Evolutionary conservation across 2,113 vertebrate species (phyloP).

Genomic region (Indri indri): DNA sequence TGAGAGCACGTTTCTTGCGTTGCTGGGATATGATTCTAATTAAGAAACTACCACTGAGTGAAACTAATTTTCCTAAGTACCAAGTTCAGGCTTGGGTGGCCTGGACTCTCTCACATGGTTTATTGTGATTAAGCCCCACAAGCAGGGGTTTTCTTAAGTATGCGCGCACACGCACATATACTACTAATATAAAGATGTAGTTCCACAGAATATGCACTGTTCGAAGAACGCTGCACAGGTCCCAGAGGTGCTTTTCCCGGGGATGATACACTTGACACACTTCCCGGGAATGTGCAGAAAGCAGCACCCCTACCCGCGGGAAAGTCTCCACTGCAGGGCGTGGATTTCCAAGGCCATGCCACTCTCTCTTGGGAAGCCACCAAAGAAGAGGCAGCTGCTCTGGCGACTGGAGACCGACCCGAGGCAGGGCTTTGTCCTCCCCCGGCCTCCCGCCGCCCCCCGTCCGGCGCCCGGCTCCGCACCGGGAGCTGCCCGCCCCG

Average conservation of each 20-base stretch:
- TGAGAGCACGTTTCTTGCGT: not conserved
- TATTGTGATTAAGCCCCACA: not conserved
- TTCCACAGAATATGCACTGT: not conserved
- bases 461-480: too few species aligned
- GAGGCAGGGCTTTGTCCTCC: not conserved
- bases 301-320: not conserved
- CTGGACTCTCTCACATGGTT: not conserved
- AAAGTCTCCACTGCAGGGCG: not conserved
- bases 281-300: not conserved
- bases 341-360: not conserved
- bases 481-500: fast-evolving
- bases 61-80: constrained; percentile 45
- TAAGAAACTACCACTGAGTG: not conserved
- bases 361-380: not conserved
- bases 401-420: not conserved
- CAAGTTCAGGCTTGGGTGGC: not conserved
- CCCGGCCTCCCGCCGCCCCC: not conserved
- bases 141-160: not conserved
- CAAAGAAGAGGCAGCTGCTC: not conserved
- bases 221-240: not conserved
- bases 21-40: not conserved
- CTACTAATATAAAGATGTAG: not conserved
- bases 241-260: not conserved
- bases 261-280: not conserved
- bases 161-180: not conserved